phyloP scores from a whole-genome alignment of 2,888 invertebrate genomes.

The Smittia sp. region DNA sequence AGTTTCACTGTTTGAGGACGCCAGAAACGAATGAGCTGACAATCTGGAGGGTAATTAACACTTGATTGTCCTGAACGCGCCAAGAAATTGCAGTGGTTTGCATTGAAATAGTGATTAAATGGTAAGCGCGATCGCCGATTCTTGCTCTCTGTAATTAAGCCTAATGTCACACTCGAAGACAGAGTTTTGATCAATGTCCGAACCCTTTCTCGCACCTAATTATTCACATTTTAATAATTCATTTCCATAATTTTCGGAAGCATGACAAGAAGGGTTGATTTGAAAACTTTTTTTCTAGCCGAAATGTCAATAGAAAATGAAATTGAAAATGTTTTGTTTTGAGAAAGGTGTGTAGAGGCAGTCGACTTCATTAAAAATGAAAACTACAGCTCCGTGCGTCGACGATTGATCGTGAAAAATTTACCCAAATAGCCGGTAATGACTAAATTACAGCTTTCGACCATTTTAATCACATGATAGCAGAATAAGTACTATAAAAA shows the following conservation, averaged over 20 bases:
- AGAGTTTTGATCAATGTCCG: neutral
- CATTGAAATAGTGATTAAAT: no score
- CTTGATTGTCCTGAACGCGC: no score
- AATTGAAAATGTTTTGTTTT: conserved; percentile 1
- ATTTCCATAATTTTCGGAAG: conserved; percentile 25
- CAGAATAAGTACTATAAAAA: conserved; percentile 11
- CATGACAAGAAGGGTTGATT: neutral
- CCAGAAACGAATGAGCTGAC: no score
- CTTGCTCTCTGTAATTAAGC: no score
- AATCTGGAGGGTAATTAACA: no score
- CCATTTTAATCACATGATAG: conserved; percentile 24
- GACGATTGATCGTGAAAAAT: conserved; percentile 4
- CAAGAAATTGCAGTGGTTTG: no score
- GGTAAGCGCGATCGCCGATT: no score
- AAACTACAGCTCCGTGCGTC: neutral
- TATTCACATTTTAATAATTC: conserved; percentile 40
- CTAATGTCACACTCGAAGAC: neutral
- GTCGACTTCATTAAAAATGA: conserved; percentile 33
- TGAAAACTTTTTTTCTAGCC: neutral
- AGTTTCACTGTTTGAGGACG: no score
- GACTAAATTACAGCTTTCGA: conserved; percentile 37
- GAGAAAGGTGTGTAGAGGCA: neutral
- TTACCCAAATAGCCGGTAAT: neutral
- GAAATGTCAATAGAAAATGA: neutral
- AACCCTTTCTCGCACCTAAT: conserved; percentile 41